Evolutionary conservation across 2,888 invertebrate genomes (phyloP).

Genomic region (Rhodophaea formosa): DNA sequence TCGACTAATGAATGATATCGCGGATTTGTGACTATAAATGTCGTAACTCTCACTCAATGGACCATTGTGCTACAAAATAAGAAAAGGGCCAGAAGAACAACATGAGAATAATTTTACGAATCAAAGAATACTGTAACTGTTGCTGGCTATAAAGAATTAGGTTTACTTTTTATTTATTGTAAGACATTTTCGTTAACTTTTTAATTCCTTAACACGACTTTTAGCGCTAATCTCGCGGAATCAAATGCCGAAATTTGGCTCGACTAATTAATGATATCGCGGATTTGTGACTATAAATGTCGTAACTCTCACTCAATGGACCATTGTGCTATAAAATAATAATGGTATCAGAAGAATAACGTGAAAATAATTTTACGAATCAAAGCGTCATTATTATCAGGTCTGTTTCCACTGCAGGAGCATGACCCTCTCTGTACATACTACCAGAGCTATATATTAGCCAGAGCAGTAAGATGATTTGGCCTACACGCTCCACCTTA

Average conservation of each 20-base stretch:
- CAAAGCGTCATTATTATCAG: no score
- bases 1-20: conserved; percentile 23
- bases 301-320: conserved; percentile 27
- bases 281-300: conserved; percentile 22
- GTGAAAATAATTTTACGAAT: no score
- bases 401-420: no score
- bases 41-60: conserved; percentile 27
- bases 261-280: conserved; percentile 23
- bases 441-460: no score
- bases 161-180: no score
- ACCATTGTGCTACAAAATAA: conserved; percentile 15
- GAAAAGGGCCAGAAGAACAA: neutral
- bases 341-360: neutral
- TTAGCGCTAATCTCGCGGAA: conserved; percentile 21
- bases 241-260: conserved; percentile 28
- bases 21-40: conserved; percentile 22
- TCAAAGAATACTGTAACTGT: no score
- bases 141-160: no score
- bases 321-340: conserved; percentile 11
- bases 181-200: no score
- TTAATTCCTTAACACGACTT: conserved; percentile 6
- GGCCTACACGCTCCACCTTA: no score
- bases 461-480: no score
- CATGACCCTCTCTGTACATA: no score
- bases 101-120: neutral